phyloP scores from a whole-genome alignment of 2,113 vertebrate species.

The Brachypodius melanocephalos region DNA sequence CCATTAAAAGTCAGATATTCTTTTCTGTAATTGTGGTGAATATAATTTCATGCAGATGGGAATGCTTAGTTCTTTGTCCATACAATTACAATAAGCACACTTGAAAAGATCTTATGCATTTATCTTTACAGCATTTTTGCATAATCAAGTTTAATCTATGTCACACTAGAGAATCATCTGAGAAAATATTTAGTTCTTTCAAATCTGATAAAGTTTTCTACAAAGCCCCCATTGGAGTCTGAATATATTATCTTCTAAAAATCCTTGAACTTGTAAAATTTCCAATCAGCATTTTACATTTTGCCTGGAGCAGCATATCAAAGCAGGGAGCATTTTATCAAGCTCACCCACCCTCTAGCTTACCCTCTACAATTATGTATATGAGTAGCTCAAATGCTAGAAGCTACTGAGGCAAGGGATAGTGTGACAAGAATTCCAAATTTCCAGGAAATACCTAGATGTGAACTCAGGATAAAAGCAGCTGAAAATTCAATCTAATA shows the following conservation, averaged over 20 bases:
- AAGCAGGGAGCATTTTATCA: constrained; percentile 44
- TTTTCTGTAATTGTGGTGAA: not conserved
- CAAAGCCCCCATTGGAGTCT: not conserved
- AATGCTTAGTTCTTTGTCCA: not conserved
- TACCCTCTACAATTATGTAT: not conserved
- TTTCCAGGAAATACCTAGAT: constrained; percentile 13
- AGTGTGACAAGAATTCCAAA: not conserved
- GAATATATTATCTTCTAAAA: constrained; percentile 57
- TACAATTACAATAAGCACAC: not conserved
- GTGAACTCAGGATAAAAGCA: not conserved
- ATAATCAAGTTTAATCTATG: constrained; percentile 15
- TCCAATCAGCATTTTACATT: constrained; percentile 22
- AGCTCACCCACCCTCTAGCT: not conserved
- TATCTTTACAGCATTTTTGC: not conserved
- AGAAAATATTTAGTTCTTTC: constrained; percentile 45
- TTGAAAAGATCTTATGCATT: not conserved
- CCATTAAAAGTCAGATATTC: not conserved
- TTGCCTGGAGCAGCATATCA: constrained; percentile 47
- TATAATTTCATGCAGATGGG: not conserved
- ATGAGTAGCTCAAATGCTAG: not conserved
- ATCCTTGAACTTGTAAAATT: constrained; percentile 45
- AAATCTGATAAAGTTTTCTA: constrained; percentile 44
- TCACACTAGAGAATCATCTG: not conserved
- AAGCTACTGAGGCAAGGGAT: not conserved
- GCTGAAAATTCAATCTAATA: not conserved